Evolutionary conservation across 2,797 vertebrate species (phyloP).

Genomic region (Chrysocyon brachyurus): DNA sequence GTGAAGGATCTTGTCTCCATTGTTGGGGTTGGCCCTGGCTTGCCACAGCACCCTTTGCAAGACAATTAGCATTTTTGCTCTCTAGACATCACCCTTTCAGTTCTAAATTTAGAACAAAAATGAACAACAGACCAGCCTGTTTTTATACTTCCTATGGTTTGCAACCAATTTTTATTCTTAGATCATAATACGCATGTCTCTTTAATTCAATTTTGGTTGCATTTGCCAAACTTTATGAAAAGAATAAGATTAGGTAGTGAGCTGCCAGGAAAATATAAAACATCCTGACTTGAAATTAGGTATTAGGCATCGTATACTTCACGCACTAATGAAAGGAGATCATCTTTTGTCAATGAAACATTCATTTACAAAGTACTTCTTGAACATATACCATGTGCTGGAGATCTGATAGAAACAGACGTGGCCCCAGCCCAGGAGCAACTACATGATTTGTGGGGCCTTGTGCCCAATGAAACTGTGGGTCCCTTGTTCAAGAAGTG

Average conservation of each 20-base stretch:
- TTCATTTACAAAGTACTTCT: not conserved
- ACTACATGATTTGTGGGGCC: not conserved
- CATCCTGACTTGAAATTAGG: slow-evolving; percentile 15
- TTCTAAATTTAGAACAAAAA: slow-evolving; percentile 67
- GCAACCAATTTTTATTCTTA: slow-evolving; percentile 27
- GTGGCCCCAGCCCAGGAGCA: not conserved
- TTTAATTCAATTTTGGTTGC: slow-evolving; percentile 51
- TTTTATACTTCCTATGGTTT: slow-evolving; percentile 42
- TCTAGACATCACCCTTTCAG: not conserved
- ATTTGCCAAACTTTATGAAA: slow-evolving; percentile 56
- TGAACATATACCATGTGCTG: not conserved
- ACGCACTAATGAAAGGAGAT: not conserved
- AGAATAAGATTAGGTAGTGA: not conserved
- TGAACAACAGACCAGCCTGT: slow-evolving; percentile 15
- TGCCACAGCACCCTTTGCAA: not conserved
- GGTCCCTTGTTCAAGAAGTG: not conserved
- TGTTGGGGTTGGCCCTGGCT: not conserved
- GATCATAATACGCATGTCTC: not conserved
- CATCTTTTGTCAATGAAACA: slow-evolving; percentile 30
- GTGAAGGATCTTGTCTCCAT: not conserved
- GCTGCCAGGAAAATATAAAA: slow-evolving; percentile 56
- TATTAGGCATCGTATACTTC: slow-evolving; percentile 24
- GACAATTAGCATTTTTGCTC: not conserved
- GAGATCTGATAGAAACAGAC: not conserved
- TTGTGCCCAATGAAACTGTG: not conserved